Percentiles rank a stretch among this genome's conserved stretches.
Conservation (phyloP, 2,888 invertebrate species). For the Coecobrya sp. region DNA sequence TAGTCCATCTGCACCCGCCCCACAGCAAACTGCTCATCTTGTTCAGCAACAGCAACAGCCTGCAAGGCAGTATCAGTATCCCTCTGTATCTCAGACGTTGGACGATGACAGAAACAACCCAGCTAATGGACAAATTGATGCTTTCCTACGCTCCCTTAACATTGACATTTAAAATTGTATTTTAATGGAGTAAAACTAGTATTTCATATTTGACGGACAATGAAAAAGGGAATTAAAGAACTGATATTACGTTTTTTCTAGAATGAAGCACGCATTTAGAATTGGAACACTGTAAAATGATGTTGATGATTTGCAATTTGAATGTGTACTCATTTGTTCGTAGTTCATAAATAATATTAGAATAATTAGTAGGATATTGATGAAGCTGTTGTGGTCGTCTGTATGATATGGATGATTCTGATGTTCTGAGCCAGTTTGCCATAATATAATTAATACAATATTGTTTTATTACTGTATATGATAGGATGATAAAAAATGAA, state of each 20-base stretch:
- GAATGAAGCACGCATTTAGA: slow-evolving; percentile 22
- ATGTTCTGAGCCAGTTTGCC: slow-evolving; percentile 78
- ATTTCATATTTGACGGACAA: neutral
- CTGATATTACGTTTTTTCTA: slow-evolving; percentile 54
- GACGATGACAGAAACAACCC: slow-evolving; percentile 77
- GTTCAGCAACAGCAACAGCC: slow-evolving; percentile 73
- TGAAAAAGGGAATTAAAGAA: slow-evolving; percentile 49
- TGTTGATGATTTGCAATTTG: neutral
- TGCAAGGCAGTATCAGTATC: slow-evolving; percentile 70
- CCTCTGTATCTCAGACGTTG: slow-evolving; percentile 30
- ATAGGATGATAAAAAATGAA: neutral
- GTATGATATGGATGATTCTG: neutral
- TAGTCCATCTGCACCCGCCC: slow-evolving; percentile 55
- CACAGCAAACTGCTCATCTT: slow-evolving; percentile 23
- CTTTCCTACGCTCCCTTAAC: slow-evolving; percentile 91
- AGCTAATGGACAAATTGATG: slow-evolving; percentile 93
- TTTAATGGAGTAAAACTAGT: neutral
- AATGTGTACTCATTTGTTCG: slow-evolving; percentile 30
- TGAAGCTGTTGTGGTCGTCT: slow-evolving; percentile 50
- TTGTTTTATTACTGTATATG: neutral
- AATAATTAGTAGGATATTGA: neutral
- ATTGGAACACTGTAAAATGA: neutral
- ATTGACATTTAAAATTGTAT: slow-evolving; percentile 86
- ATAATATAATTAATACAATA: slow-evolving; percentile 53
- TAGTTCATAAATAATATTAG: slow-evolving; percentile 39